phyloP scores from a whole-genome alignment of 2,888 invertebrate species.

The Galerucella calmariensis region DNA sequence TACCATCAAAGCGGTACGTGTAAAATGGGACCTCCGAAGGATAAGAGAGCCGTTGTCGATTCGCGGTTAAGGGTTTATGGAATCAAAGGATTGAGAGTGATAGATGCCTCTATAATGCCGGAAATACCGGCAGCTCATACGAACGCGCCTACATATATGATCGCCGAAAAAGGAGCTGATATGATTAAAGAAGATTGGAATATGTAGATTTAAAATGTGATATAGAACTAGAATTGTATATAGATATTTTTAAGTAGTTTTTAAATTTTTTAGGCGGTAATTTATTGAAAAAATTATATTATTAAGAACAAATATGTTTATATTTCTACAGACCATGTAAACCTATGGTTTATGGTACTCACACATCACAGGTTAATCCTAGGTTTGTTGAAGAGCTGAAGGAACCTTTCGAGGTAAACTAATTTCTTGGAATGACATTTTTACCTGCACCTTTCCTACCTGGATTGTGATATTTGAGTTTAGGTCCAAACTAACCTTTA shows the following conservation, averaged over 20 bases:
- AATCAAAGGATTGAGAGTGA: conserved; percentile 75
- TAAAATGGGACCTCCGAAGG: conserved; percentile 72
- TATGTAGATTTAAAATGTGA: conserved; percentile 41
- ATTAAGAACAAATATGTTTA: neutral
- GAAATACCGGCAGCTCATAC: conserved; percentile 81
- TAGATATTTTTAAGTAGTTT: conserved; percentile 7
- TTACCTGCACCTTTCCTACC: no score
- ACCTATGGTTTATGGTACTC: neutral
- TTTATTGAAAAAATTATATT: neutral
- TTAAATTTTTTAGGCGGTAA: neutral
- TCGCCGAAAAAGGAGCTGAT: conserved; percentile 82
- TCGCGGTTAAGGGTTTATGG: conserved; percentile 74
- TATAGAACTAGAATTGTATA: conserved; percentile 23
- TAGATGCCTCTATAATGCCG: conserved; percentile 85
- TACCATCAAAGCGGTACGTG: conserved; percentile 77
- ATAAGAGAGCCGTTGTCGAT: conserved; percentile 74
- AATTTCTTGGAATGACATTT: no score
- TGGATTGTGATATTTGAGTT: no score
- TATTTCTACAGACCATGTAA: no score
- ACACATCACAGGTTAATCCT: no score
- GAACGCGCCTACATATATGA: conserved; percentile 82
- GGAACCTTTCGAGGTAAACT: no score
- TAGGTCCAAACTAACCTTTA: no score
- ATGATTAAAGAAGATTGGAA: conserved; percentile 73
- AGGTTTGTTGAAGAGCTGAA: no score